These are phyloP conservation scores for Panopea generosa DNA, from an alignment of 2,888 invertebrate genomes.

Conservation along the genomic window DNA sequence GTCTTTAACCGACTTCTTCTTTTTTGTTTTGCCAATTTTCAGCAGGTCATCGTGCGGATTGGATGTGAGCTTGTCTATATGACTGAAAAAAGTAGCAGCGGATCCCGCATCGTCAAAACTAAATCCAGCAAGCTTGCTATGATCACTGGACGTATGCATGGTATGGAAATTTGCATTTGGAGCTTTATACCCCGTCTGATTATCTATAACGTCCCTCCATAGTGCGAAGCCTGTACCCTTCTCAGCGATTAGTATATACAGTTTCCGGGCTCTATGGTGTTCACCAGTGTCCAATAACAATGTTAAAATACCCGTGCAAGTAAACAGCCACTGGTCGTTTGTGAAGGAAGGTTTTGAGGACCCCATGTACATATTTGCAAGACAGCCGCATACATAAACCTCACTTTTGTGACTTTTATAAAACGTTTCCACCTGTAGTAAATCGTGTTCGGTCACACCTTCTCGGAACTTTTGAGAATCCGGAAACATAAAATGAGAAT, in stretches of 20 bases:
- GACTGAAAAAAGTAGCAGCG: constrained; percentile 88
- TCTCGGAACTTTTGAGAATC: constrained; percentile 68
- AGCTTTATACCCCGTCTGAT: constrained; percentile 90
- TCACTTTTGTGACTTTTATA: constrained; percentile 91
- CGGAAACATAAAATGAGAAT: constrained; percentile 34
- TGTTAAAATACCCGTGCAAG: constrained; percentile 92
- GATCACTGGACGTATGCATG: constrained; percentile 92
- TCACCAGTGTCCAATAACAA: constrained; percentile 92
- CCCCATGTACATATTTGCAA: constrained; percentile 87
- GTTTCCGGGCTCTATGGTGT: constrained; percentile 86
- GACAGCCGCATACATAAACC: constrained; percentile 91
- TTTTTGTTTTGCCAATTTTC: constrained; percentile 87
- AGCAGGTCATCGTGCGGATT: constrained; percentile 92
- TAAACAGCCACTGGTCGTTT: constrained; percentile 88
- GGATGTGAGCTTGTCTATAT: constrained; percentile 88
- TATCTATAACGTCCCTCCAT: constrained; percentile 93
- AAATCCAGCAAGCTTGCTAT: constrained; percentile 91
- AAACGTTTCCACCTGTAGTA: constrained; percentile 83
- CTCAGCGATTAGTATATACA: constrained; percentile 91
- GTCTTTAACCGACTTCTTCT: constrained; percentile 77
- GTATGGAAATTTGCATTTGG: constrained; percentile 91
- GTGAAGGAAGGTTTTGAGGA: constrained; percentile 69
- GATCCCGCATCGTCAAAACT: constrained; percentile 92
- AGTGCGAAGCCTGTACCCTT: constrained; percentile 93
- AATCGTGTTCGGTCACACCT: constrained; percentile 79